Evolutionary conservation across 2,888 invertebrate genomes (phyloP).

Genomic region (Electrophaes corylata): DNA sequence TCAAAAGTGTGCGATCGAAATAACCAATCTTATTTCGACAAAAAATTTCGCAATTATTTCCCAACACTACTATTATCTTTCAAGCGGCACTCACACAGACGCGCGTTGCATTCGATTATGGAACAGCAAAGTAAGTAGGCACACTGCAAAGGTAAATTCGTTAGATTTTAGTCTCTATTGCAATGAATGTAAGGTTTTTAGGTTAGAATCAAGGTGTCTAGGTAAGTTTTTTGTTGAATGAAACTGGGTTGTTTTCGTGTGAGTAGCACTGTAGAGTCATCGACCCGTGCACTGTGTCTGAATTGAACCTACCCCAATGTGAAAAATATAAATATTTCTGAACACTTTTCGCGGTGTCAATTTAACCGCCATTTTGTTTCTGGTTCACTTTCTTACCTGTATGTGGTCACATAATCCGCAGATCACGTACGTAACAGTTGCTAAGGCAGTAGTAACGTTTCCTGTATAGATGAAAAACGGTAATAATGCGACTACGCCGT

Average conservation of each 20-base stretch:
- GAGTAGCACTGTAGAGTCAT: conserved; percentile 61
- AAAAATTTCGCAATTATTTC: conserved; percentile 64
- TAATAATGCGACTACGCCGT: background rate
- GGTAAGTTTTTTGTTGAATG: conserved; percentile 36
- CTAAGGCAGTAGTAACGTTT: conserved; percentile 13
- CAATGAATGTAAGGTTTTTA: conserved; percentile 28
- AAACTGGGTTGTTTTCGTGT: conserved; percentile 49
- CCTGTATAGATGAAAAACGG: conserved; percentile 6
- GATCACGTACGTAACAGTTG: conserved; percentile 5
- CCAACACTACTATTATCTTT: conserved; percentile 73
- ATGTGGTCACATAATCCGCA: conserved; percentile 17
- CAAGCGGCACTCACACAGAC: conserved; percentile 62
- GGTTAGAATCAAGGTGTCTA: conserved; percentile 36
- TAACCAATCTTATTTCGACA: conserved; percentile 64
- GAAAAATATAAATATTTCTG: conserved; percentile 60
- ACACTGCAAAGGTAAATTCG: conserved; percentile 22
- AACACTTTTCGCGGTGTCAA: conserved; percentile 49
- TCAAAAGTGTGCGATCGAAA: conserved; percentile 42
- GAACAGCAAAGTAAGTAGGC: conserved; percentile 48
- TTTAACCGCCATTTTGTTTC: conserved; percentile 45
- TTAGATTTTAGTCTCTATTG: conserved; percentile 47
- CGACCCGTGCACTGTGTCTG: conserved; percentile 61
- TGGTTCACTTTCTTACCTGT: conserved; percentile 27
- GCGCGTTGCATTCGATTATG: conserved; percentile 64
- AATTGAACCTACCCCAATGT: conserved; percentile 79